phyloP scores from a whole-genome alignment of 2,888 invertebrate species.

The Microchrysa polita region DNA sequence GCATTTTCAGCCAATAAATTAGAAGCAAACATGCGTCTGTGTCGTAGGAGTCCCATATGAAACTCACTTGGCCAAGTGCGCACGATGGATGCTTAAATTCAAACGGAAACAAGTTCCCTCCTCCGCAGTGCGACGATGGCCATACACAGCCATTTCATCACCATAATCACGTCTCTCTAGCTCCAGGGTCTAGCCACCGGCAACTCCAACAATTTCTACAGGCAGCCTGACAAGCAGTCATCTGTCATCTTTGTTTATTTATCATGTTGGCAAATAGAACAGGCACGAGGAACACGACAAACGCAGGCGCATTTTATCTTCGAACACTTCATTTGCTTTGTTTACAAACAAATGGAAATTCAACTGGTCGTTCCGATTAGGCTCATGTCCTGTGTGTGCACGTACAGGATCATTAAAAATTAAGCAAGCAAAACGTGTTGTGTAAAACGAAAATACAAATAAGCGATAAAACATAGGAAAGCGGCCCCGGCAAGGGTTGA shows the following conservation, averaged over 20 bases:
- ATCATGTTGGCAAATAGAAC: background rate
- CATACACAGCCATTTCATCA: background rate
- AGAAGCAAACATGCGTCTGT: background rate
- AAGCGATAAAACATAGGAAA: background rate
- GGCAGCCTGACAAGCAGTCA: slow-evolving; percentile 15
- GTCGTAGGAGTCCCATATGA: background rate
- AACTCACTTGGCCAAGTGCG: background rate
- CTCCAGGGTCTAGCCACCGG: background rate
- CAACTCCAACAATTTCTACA: background rate
- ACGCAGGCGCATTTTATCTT: slow-evolving; percentile 32
- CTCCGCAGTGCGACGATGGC: background rate
- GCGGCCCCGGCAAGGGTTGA: background rate
- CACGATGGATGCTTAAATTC: background rate
- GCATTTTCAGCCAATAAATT: too few relatives aligned
- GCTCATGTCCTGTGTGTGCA: background rate
- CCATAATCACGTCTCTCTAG: background rate
- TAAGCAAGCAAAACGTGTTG: background rate
- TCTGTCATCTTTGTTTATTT: slow-evolving; percentile 38
- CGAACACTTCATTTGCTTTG: slow-evolving; percentile 18
- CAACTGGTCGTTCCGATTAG: slow-evolving; percentile 4
- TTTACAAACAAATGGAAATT: slow-evolving; percentile 31
- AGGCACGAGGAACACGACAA: slow-evolving; percentile 1
- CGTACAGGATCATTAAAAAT: background rate
- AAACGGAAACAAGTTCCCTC: background rate
- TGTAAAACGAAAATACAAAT: background rate